These are phyloP conservation scores for Polietes domitor DNA, from an alignment of 2,888 invertebrate species.

Conservation along the genomic window DNA sequence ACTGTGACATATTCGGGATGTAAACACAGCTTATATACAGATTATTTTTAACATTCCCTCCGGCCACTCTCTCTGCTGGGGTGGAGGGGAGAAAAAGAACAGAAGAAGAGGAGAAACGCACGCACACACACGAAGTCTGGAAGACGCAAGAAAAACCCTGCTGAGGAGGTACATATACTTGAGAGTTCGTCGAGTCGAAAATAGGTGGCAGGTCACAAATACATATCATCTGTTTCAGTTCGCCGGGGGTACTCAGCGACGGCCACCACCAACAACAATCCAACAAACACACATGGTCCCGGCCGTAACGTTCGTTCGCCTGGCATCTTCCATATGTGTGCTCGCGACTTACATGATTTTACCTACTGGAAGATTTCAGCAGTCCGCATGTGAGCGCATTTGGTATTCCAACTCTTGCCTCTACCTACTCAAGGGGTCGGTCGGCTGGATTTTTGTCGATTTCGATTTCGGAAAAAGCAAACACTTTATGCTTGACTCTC, in stretches of 20 bases:
- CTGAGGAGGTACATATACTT: slow-evolving; percentile 24
- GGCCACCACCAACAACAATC: slow-evolving; percentile 2
- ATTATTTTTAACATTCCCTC: slow-evolving; percentile 70
- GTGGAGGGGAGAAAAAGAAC: slow-evolving; percentile 26
- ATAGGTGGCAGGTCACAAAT: slow-evolving; percentile 51
- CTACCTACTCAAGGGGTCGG: slow-evolving; percentile 59
- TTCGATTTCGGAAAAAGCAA: not conserved
- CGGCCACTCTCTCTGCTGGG: slow-evolving; percentile 38
- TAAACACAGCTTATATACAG: slow-evolving; percentile 76
- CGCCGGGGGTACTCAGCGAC: not conserved
- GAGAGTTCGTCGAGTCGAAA: not conserved
- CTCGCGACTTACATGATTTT: slow-evolving; percentile 40
- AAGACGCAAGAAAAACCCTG: slow-evolving; percentile 23
- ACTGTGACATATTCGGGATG: slow-evolving; percentile 71
- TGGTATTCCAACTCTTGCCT: not conserved
- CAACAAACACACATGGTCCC: slow-evolving; percentile 43
- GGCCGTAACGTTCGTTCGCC: not conserved
- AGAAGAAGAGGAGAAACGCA: not conserved
- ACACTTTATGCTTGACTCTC: slow-evolving; percentile 64
- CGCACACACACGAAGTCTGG: not conserved
- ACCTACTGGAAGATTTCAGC: slow-evolving; percentile 66
- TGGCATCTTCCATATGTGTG: slow-evolving; percentile 34
- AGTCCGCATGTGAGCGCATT: slow-evolving; percentile 26
- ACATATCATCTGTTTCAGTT: slow-evolving; percentile 10
- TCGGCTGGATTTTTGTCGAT: slow-evolving; percentile 37